Evolutionary conservation across 23 tunicate species (phyloP).

Genomic region (Aplidium turbinatum): DNA sequence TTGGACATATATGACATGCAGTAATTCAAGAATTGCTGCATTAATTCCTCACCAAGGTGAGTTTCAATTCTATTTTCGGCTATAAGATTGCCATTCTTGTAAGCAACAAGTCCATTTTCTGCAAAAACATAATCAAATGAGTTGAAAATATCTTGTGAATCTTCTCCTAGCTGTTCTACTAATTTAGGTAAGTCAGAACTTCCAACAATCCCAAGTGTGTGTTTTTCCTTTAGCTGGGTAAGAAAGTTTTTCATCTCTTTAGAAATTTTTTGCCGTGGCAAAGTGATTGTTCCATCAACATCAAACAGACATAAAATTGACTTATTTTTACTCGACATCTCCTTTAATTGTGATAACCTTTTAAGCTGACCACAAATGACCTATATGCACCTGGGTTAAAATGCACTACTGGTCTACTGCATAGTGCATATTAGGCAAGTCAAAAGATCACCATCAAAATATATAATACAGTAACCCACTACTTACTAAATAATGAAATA

Average conservation of each 20-base stretch:
- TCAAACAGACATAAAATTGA: slow-evolving; percentile 78
- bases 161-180: slow-evolving; percentile 81
- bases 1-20: slow-evolving; percentile 83
- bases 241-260: slow-evolving; percentile 80
- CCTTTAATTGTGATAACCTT: too few relatives aligned
- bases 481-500: too few relatives aligned
- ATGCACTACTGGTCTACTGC: too few relatives aligned
- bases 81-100: slow-evolving; percentile 63
- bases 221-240: slow-evolving; percentile 48
- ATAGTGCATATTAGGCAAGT: too few relatives aligned
- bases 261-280: slow-evolving; percentile 80
- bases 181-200: slow-evolving; percentile 90
- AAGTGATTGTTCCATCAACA: slow-evolving; percentile 98
- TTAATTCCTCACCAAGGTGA: slow-evolving; percentile 69
- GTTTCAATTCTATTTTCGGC: slow-evolving; percentile 65
- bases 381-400: too few relatives aligned
- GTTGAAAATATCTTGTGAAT: slow-evolving; percentile 37
- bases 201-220: slow-evolving; percentile 87
- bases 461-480: too few relatives aligned
- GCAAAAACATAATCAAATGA: slow-evolving; percentile 85
- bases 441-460: too few relatives aligned
- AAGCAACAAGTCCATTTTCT: slow-evolving; percentile 98
- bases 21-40: slow-evolving; percentile 75
- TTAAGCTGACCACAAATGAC: too few relatives aligned
- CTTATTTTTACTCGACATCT: slow-evolving; percentile 37